Base-by-base conservation (phyloP, 64 coral and sea anemone genomes). In the Astreopora myriophthalma region DNA sequence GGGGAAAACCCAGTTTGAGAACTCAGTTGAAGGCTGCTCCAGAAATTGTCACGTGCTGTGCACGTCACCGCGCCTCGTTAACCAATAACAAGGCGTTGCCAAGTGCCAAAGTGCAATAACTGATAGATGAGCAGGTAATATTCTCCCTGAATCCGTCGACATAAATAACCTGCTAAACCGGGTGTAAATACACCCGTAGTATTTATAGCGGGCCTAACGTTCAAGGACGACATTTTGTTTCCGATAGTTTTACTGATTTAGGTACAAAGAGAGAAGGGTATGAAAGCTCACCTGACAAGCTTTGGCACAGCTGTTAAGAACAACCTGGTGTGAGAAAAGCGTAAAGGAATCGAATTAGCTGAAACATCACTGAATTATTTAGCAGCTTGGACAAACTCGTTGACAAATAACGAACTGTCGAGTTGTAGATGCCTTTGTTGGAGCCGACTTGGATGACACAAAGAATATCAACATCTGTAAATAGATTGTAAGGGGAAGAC, bases 231-330 rank as follows among this genome's bases (percentile, higher is more conserved):
- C 38, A 26, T 1, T 27, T 29, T 11, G 52, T 14, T 8, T 58
- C 16, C 52, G 10, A 46, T 46, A 6, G 19, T 17, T 58, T 58
- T 13, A 3, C 23, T 64, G 24, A 64, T 25, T 64, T 17, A 64
- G 5, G 22, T 4, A 23, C 8, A 2, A 16, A 55, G 61, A 64
- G 24, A 64, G 6, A 16, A 37, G n/a, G 20, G 61, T 22, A 3
- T 64, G 11, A 23, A 64, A 16, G 37, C 80, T 32, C 74, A 92
- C 90, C 68, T 86, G 12, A 52, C 90, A 92, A 48, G 90, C 90
- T 33, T 67, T 36, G 23, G 86, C 72, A 42, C 90, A 92, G 34
- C 84, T 69, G 33, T 85, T 80, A 22, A 92, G 67, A 17, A 80
- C 90, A 20, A 52, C 34, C 90, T 92, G 42, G 10, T 64, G 17